These are phyloP conservation scores for Dipodomys spectabilis DNA, from an alignment of 2,113 vertebrate genomes.

Conservation along the genomic window DNA sequence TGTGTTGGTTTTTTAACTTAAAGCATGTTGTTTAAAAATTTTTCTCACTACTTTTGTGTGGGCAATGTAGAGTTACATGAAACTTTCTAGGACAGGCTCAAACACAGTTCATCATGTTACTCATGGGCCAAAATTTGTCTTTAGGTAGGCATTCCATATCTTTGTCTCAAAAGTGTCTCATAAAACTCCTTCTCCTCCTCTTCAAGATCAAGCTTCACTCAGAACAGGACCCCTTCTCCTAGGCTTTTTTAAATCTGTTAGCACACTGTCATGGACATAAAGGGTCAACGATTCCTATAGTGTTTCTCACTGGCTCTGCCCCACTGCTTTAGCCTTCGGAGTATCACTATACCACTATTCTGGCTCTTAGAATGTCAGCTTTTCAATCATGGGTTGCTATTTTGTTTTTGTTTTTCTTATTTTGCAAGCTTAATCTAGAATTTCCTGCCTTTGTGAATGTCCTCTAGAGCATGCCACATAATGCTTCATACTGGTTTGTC, in stretches of 20 bases:
- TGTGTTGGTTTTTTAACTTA: constrained; percentile 30
- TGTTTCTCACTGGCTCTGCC: no score
- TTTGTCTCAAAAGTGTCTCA: not conserved
- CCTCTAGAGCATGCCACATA: not conserved
- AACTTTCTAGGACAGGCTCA: constrained; percentile 53
- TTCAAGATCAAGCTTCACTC: not conserved
- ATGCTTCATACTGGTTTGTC: not conserved
- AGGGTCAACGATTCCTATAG: no score
- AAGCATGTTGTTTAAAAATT: not conserved
- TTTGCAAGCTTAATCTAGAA: constrained; percentile 57
- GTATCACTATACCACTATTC: not conserved
- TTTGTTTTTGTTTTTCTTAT: constrained; percentile 26
- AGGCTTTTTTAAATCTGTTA: not conserved
- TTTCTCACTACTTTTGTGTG: not conserved
- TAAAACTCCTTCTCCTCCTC: not conserved
- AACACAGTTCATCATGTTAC: constrained; percentile 3
- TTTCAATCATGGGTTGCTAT: not conserved
- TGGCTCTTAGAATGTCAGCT: not conserved
- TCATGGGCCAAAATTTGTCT: constrained; percentile 26
- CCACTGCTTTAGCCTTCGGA: not conserved
- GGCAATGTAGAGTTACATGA: not conserved
- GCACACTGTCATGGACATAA: not conserved
- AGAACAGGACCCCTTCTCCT: not conserved
- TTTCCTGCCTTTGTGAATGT: not conserved
- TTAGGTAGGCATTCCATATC: not conserved